These are phyloP conservation scores for pig (Sus scrofa) DNA, from an alignment of 2,113 vertebrate species.

Conservation along the genomic window DNA sequence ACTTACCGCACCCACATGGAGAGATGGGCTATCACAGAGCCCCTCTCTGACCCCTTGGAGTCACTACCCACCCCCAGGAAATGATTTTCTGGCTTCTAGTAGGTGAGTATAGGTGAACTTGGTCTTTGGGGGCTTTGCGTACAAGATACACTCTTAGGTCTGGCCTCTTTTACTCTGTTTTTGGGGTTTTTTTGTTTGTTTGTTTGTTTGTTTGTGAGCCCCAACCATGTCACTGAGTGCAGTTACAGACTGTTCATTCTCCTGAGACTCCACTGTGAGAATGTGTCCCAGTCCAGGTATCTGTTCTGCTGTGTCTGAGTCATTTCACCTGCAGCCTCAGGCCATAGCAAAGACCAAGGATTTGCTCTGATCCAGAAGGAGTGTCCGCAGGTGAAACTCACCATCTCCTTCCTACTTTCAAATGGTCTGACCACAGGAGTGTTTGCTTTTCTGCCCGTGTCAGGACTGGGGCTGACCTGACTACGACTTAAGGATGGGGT, in stretches of 20 bases:
- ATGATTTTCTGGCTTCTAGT: not conserved
- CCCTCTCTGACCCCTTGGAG: too few relatives aligned
- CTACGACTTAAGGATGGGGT: not conserved
- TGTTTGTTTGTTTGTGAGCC: not conserved
- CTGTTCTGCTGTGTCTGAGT: not conserved
- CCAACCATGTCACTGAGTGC: fast-evolving
- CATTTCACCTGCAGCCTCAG: not conserved
- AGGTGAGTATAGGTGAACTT: too few relatives aligned
- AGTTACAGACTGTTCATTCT: fast-evolving
- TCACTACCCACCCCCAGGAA: not conserved
- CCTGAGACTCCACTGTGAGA: not conserved
- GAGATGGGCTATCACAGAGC: not conserved
- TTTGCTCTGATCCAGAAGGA: not conserved
- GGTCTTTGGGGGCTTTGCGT: fast-evolving
- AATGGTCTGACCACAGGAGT: not conserved
- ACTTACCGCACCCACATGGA: too few relatives aligned
- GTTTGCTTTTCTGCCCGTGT: not conserved
- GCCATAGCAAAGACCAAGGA: not conserved
- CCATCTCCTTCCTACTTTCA: not conserved
- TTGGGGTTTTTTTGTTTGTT: too few relatives aligned
- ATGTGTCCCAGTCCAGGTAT: fast-evolving
- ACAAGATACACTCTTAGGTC: fast-evolving
- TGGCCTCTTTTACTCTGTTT: not conserved
- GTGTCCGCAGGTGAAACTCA: not conserved
- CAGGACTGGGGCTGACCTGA: not conserved